Evolutionary conservation across 37 sponge, comb jelly and placozoan species (phyloP), one percentile per base, ranked within the genome.

Genomic region (Axinella damicornis): DNA sequence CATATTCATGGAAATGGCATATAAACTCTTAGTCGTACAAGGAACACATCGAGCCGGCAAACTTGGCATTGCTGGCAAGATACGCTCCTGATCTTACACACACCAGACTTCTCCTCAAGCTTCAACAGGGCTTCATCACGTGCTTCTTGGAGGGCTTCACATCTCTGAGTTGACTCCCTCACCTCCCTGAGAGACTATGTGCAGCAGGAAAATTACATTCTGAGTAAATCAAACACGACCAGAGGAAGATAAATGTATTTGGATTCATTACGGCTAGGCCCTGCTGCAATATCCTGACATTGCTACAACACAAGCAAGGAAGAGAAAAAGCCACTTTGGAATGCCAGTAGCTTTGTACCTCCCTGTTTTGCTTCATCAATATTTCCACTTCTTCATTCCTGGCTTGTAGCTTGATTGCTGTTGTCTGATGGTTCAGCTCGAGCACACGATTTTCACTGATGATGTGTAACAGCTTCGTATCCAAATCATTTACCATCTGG

Each of bases 351-450:
- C 46, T 9, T 46, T 46, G 41, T 71, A 82, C 82, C 72, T 82
- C 82, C n/a, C 19, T 59, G 62, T 82, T 82, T n/a, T 69, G 72
- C 19, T 72, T 46, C 20, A 72, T 41, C 27, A 82, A 41, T 16
- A 20, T 56, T 4, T 60, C 73, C 18, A 57, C 19, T 17, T 71
- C 57, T 2, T 38, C 25, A 5, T 39, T 22, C 46, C 71, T 82
- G 5, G 62, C 57, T 4, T 82, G 40, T 31, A 82, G 36, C 20
- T 55, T 24, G 30, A 58, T 72, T 0, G 61, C 57, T 14, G 57
- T 19, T 0, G 57, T 82, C 35, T 60, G 35, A 0, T 37, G 62
- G 12, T 31, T 14, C 16, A 82, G 22, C 62, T 82, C 71, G 28
- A 71, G 60, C 13, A 20, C 20, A 16, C 71, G 59, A 62, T 60